Evolutionary conservation across 2,888 invertebrate species (phyloP), one percentile per base, ranked within the genome.

Genomic region (Aromia moschata): DNA sequence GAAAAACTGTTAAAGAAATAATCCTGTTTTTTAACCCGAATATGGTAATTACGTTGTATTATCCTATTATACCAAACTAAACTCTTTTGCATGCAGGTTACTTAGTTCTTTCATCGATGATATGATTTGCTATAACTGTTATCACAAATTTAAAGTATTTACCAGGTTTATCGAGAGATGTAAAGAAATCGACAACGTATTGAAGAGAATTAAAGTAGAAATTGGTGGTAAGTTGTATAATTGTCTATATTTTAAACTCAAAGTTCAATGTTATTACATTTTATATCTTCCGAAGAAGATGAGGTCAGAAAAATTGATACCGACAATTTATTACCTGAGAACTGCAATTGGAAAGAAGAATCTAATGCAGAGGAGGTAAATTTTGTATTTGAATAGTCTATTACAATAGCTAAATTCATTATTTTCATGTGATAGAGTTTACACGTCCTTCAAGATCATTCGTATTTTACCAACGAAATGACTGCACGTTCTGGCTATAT

Each of bases 21-120:
- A 44, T 64, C 25, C 18, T 56, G 10, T 7, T 25, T 10, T 58
- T 51, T 46, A 18, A 56, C 5, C 64, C 64, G 7, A 31, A 61
- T 54, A 49, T 61, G 43, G 43, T 37, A 40, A 15, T 37, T 11
- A 3, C 12, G 4, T 18, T 2, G 15, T 18, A 17, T 4, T 11
- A 36, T 9, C 12, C 37, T 2, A 17, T 16, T 12, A 5, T 18
- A 3, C 16, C n/a, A 12, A 18, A 16, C 9, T 36, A 11, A 1
- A 40, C 17, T 16, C n/a, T 14, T 49, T 9, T 38, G 36, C 20
- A 15, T n/a, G 11, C 9, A 49, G 49, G 2, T 25, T 10, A n/a
- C 37, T 4, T 16, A 33, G 1, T 25, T 11, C 16, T 37, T 37
- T 14, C 14, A 14, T 10, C 2, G 20, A 38, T 11, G 38, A 44